Conservation (phyloP, 1,140 invertebrate species). For the Trypoxylus dichotomus region DNA sequence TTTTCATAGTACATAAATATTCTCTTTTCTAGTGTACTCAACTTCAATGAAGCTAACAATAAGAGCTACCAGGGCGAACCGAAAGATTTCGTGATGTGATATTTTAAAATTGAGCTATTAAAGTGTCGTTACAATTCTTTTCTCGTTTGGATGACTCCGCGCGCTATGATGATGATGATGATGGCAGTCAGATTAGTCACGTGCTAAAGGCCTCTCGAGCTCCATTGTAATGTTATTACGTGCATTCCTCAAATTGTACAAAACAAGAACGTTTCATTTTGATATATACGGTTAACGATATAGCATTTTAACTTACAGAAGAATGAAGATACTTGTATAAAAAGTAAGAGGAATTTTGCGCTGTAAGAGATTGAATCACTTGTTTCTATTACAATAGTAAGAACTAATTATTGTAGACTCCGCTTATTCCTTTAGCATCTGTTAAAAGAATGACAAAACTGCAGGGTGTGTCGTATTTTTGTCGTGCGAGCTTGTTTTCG, state of each 20-base stretch:
- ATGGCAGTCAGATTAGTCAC: constrained; percentile 11
- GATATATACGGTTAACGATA: neutral
- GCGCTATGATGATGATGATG: constrained; percentile 16
- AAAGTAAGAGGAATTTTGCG: too few relatives aligned
- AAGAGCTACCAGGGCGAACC: neutral
- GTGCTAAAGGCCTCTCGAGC: neutral
- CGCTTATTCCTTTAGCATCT: too few relatives aligned
- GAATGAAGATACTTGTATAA: neutral
- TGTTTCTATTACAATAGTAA: too few relatives aligned
- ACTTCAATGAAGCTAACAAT: neutral
- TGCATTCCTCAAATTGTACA: neutral
- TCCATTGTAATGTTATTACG: constrained; percentile 9
- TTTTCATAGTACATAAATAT: too few relatives aligned
- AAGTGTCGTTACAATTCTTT: constrained; percentile 17
- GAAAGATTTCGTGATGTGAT: neutral
- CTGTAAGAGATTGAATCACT: too few relatives aligned
- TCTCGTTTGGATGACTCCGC: constrained; percentile 14
- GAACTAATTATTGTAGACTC: too few relatives aligned
- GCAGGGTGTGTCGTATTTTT: too few relatives aligned
- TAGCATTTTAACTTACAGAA: neutral
- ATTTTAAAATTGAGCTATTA: constrained; percentile 23
- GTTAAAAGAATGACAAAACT: too few relatives aligned
- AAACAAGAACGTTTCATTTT: neutral
- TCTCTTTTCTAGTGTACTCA: too few relatives aligned
- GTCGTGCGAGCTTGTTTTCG: too few relatives aligned